Percentiles rank a stretch among this genome's conserved stretches.
phyloP scores from a whole-genome alignment of 2,113 vertebrate genomes.

The Brevimyrus niger region DNA sequence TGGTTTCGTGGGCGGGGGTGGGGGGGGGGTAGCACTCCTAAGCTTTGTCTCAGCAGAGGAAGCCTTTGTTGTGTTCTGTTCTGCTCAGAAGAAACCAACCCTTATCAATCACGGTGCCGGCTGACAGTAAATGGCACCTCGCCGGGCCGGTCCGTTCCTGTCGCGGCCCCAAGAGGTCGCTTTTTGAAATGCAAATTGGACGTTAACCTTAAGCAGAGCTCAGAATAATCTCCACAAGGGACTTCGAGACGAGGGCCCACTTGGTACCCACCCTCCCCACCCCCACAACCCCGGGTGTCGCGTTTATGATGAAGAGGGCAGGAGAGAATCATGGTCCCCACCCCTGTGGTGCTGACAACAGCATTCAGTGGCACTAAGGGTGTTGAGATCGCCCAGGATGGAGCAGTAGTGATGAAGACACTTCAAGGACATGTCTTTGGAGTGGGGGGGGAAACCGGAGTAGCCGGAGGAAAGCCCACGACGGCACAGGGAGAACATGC shows the following conservation, averaged over 20 bases:
- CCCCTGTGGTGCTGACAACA: slow-evolving; percentile 37
- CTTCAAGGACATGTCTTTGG: slow-evolving; percentile 52
- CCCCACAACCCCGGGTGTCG: neutral
- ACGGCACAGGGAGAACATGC: too few species aligned
- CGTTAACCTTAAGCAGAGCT: slow-evolving; percentile 65
- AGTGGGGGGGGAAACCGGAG: too few species aligned
- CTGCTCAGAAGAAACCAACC: slow-evolving; percentile 24
- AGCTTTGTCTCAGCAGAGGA: slow-evolving; percentile 22
- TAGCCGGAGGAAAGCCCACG: too few species aligned
- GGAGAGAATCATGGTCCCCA: slow-evolving; percentile 29
- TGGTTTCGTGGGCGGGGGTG: neutral
- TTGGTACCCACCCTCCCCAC: neutral
- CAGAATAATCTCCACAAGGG: slow-evolving; percentile 43
- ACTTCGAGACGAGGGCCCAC: slow-evolving; percentile 28
- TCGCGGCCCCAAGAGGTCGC: slow-evolving; percentile 32
- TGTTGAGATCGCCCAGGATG: slow-evolving; percentile 21
- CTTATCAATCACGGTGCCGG: slow-evolving; percentile 59
- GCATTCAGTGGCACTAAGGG: slow-evolving; percentile 43
- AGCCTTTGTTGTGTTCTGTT: too few species aligned
- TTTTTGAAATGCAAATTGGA: slow-evolving; percentile 69
- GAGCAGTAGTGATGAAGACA: slow-evolving; percentile 47
- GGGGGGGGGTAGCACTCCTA: slow-evolving; percentile 4
- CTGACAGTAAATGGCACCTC: slow-evolving; percentile 65
- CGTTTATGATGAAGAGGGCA: slow-evolving; percentile 19
- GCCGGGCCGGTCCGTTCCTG: slow-evolving; percentile 38